Conservation (phyloP, 2,797 vertebrate species). For the Rhinatrema bivittatum region DNA sequence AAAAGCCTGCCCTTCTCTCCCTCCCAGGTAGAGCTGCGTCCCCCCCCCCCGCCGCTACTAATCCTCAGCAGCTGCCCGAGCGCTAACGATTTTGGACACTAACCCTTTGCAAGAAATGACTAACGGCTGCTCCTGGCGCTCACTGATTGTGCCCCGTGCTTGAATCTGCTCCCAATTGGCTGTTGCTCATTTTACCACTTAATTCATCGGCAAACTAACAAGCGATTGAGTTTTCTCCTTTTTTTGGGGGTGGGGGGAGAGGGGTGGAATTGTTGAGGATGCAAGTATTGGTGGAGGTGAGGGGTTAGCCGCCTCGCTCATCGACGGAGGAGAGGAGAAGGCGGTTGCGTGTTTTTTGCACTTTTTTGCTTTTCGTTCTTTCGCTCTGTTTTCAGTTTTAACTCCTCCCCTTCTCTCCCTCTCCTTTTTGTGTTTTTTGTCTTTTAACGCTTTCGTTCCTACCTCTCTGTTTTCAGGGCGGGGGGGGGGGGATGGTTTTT, state of each 20-base stretch:
- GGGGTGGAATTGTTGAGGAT: too few relatives aligned
- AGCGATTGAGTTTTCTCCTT: too few relatives aligned
- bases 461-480: too few relatives aligned
- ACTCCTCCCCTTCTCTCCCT: too few relatives aligned
- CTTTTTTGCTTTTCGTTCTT: constrained; percentile 33
- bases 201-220: constrained; percentile 29
- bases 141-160: constrained; percentile 45
- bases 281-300: constrained; percentile 18
- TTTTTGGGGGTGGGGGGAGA: too few relatives aligned
- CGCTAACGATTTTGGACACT: constrained; percentile 69
- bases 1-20: constrained; percentile 87
- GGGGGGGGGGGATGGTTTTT: too few relatives aligned
- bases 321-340: too few relatives aligned
- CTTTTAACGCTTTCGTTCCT: too few relatives aligned
- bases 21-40: constrained; percentile 80
- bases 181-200: constrained; percentile 27
- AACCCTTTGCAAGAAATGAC: constrained; percentile 67
- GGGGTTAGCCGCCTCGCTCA: too few relatives aligned
- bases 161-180: constrained; percentile 32
- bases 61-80: constrained; percentile 56
- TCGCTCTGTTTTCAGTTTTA: constrained; percentile 11
- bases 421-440: too few relatives aligned
- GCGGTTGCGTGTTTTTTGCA: constrained; percentile 33
- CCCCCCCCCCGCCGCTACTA: constrained; percentile 64
- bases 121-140: constrained; percentile 52